These are phyloP conservation scores for Scaptomyza tumidula DNA, from an alignment of 2,888 invertebrate species.

Conservation along the genomic window DNA sequence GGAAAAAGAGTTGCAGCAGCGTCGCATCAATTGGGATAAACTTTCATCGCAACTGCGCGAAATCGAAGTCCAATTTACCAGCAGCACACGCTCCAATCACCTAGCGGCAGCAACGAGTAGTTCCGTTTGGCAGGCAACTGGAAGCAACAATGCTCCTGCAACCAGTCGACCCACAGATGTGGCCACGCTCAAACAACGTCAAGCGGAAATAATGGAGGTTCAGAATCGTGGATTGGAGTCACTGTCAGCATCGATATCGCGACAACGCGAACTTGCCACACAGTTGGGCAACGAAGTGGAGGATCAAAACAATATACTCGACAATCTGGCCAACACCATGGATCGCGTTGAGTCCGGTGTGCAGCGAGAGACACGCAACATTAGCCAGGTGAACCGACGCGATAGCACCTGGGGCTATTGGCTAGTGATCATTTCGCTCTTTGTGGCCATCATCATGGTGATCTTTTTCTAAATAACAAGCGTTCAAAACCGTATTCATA, in stretches of 20 bases:
- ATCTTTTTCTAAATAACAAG: constrained; percentile 77
- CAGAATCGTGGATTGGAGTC: constrained; percentile 92
- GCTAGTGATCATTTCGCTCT: constrained; percentile 89
- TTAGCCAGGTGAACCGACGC: constrained; percentile 88
- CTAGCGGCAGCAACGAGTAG: not conserved
- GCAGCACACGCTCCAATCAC: constrained; percentile 63
- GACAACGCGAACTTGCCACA: constrained; percentile 91
- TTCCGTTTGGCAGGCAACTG: constrained; percentile 55
- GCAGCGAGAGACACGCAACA: constrained; percentile 88
- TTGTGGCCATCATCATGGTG: constrained; percentile 88
- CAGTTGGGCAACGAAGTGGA: constrained; percentile 91
- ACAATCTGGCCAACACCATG: constrained; percentile 90
- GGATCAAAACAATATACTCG: constrained; percentile 91
- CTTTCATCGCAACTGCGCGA: constrained; percentile 87
- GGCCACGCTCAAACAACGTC: constrained; percentile 86
- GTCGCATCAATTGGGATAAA: constrained; percentile 87
- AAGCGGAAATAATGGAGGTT: constrained; percentile 88
- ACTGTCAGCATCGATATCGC: constrained; percentile 89
- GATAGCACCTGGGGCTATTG: constrained; percentile 91
- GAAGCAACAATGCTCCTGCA: constrained; percentile 50
- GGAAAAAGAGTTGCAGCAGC: constrained; percentile 87
- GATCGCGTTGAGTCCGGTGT: constrained; percentile 89
- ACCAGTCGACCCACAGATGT: constrained; percentile 83
- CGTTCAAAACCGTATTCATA: constrained; percentile 15
- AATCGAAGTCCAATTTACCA: constrained; percentile 84